Conservation (phyloP, 1,140 invertebrate genomes). For the Chlorops oryzae region DNA sequence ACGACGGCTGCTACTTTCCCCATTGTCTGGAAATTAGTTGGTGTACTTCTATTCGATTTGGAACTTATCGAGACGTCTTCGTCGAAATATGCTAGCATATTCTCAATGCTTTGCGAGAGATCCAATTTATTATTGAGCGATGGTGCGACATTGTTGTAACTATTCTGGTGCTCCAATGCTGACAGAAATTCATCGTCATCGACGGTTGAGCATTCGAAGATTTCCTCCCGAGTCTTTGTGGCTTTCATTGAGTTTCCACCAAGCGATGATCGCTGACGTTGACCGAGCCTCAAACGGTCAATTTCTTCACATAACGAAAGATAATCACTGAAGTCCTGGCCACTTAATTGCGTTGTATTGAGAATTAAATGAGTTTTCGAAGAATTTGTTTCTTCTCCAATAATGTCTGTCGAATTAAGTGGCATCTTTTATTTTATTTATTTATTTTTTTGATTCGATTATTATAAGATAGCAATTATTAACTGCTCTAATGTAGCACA, state of each 20-base stretch:
- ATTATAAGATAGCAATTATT: too few species aligned
- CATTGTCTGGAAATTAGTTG: constrained; percentile 17
- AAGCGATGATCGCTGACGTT: constrained; percentile 7
- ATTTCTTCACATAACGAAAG: constrained; percentile 33
- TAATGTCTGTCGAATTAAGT: constrained; percentile 31
- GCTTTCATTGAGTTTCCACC: constrained; percentile 19
- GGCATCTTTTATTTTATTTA: too few species aligned
- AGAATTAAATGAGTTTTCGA: constrained; percentile 28
- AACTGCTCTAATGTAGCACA: too few species aligned
- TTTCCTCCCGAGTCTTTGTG: constrained; percentile 37
- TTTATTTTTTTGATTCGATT: too few species aligned
- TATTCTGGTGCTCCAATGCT: constrained; percentile 36
- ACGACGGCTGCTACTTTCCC: constrained; percentile 37
- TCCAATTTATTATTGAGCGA: constrained; percentile 28
- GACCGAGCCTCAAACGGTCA: constrained; percentile 20
- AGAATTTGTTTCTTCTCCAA: background rate
- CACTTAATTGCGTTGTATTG: constrained; percentile 32
- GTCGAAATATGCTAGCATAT: constrained; percentile 42
- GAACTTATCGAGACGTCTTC: constrained; percentile 29
- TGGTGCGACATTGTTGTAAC: constrained; percentile 15
- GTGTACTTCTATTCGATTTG: constrained; percentile 14
- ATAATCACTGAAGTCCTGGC: constrained; percentile 26
- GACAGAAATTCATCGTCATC: constrained; percentile 36
- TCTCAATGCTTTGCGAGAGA: constrained; percentile 32
- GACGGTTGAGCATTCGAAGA: constrained; percentile 33